Conservation (phyloP, 1,140 invertebrate genomes). For the Sycobia sp. region DNA sequence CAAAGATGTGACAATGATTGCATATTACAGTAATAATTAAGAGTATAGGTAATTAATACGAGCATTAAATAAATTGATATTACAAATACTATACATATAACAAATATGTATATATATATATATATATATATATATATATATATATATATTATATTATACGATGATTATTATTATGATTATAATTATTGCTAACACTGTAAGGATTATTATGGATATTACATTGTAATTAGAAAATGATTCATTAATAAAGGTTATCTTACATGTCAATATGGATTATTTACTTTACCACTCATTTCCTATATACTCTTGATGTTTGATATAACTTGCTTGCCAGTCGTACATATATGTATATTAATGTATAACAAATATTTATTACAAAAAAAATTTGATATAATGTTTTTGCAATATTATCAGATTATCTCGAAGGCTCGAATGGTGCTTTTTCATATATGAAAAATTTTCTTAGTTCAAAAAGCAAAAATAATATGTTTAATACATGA, state of each 20-base stretch:
- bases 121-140: slow-evolving; percentile 42
- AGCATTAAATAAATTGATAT: slow-evolving; percentile 51
- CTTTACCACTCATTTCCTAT: background rate
- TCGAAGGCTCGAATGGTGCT: too few species aligned
- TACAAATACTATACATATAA: slow-evolving; percentile 40
- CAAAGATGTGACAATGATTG: slow-evolving; percentile 48
- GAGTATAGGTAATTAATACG: slow-evolving; percentile 42
- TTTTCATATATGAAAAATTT: too few species aligned
- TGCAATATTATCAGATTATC: too few species aligned
- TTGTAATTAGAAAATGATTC: slow-evolving; percentile 56
- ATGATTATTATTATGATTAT: slow-evolving; percentile 52
- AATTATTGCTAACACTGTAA: slow-evolving; percentile 49
- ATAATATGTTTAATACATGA: too few species aligned
- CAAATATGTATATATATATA: slow-evolving; percentile 28
- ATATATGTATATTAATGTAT: background rate
- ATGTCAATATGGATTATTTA: slow-evolving; percentile 42
- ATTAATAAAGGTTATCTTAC: slow-evolving; percentile 61
- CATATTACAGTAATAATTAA: slow-evolving; percentile 49
- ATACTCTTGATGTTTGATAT: background rate
- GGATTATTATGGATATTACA: slow-evolving; percentile 57
- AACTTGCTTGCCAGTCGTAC: background rate
- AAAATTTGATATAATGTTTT: too few species aligned
- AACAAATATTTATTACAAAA: too few species aligned
- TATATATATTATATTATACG: slow-evolving; percentile 41
- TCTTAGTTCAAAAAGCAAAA: too few species aligned